Evolutionary conservation across 30 jellyfish, hydroid and myxozoan species (phyloP), one percentile per base, ranked within the genome.

Genomic region (Catostylus mosaicus): DNA sequence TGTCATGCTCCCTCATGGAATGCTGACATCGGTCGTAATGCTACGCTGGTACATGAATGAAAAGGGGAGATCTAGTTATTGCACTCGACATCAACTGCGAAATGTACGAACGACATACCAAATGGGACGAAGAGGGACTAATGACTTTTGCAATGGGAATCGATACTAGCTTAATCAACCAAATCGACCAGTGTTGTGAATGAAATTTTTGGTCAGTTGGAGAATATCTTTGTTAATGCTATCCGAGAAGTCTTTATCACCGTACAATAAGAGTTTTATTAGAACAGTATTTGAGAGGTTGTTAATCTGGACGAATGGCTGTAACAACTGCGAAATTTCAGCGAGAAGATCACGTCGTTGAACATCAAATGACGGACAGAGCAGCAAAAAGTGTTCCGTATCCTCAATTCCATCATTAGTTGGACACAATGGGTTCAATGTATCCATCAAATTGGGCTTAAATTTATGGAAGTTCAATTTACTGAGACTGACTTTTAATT

Each of bases 321-420:
- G 88, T 77, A 30, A 20, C 35, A 77, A 19, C 59, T 56, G 62
- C 40, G 51, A 54, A 9, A 77, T 45, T 36, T 72, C 77, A 74
- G 74, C 86, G 73, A 74, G 86, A 50, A 74, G 73, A 50, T 43
- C 86, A 30, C 36, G 75, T 43, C 86, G 75, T 74, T 74, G 86
- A 34, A 30, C 31, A 29, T 77, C 88, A 54, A 77, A 77, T 12
- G 88, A 56, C 19, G 78, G 88, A 72, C 88, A 77, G 67, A 77
- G 88, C 78, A 40, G 34, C 88, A 77, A 60, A 56, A 51, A 77
- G 88, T 77, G 88, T 35, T 77, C 88, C 78, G 88, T 77, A 34
- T 56, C 78, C 78, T 77, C 88, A 60, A 77, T 62, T 43, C 78
- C 89, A 78, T 78, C 85, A 52, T 73, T 73, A 30, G 54, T 73